Conservation (phyloP, 2,113 vertebrate genomes). For the Megaceryle torquata region DNA sequence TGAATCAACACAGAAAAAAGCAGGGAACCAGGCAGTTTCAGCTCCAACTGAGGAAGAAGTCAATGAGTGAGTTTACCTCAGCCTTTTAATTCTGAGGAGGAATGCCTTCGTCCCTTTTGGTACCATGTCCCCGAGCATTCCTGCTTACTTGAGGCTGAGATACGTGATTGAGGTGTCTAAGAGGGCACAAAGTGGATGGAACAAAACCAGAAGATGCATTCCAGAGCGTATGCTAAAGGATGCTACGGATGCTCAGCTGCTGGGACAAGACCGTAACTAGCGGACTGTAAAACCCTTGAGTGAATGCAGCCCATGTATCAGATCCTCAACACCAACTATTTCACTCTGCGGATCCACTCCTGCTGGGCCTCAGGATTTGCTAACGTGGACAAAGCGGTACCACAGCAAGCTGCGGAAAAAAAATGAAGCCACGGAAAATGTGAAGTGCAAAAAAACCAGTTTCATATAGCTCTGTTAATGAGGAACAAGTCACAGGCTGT, state of each 20-base stretch:
- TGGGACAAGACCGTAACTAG: neutral
- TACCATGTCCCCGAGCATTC: neutral
- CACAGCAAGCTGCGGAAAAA: neutral
- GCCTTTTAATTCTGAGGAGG: neutral
- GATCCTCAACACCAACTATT: neutral
- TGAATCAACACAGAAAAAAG: neutral
- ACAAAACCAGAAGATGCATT: neutral
- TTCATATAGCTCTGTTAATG: neutral
- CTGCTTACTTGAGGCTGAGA: neutral
- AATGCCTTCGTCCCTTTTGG: neutral
- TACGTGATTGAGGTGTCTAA: neutral
- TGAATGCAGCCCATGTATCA: neutral
- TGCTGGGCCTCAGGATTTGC: neutral
- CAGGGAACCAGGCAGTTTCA: neutral
- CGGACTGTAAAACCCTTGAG: neutral
- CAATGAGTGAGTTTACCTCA: neutral
- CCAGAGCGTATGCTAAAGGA: neutral
- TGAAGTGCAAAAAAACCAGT: neutral
- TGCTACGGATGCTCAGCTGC: neutral
- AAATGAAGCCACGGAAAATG: neutral
- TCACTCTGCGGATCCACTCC: neutral
- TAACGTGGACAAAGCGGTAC: neutral
- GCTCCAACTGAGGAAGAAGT: neutral
- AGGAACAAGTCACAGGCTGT: slow-evolving; percentile 42
- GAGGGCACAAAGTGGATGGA: neutral